Evolutionary conservation across 2,797 vertebrate species (phyloP).

Genomic region (Pygocentrus nattereri): DNA sequence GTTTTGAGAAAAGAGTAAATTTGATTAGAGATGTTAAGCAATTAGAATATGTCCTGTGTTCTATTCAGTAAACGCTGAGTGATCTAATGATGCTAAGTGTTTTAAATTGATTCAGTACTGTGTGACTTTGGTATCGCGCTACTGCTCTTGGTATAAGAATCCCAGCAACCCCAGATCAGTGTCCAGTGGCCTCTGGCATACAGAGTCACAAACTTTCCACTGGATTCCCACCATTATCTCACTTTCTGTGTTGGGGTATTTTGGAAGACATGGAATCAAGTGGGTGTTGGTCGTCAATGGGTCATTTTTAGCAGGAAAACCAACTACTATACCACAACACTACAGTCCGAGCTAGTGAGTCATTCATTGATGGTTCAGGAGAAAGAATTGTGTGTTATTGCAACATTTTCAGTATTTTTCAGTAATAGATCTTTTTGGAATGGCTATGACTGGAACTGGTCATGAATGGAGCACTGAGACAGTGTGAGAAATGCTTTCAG

Average conservation of each 20-base stretch:
- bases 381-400: not conserved
- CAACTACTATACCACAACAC: not conserved
- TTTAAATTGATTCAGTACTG: too few relatives aligned
- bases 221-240: not conserved
- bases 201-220: not conserved
- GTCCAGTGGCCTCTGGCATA: too few relatives aligned
- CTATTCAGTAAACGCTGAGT: too few relatives aligned
- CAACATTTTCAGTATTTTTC: constrained; percentile 8
- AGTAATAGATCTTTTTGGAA: constrained; percentile 3
- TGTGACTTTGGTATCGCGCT: too few relatives aligned
- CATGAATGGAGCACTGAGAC: not conserved
- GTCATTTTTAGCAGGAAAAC: not conserved
- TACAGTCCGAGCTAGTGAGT: constrained; percentile 6
- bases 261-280: not conserved
- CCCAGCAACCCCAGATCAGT: too few relatives aligned
- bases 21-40: too few relatives aligned
- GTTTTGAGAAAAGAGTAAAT: too few relatives aligned
- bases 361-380: constrained; percentile 11
- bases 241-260: not conserved
- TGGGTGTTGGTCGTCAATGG: not conserved
- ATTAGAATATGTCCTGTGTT: too few relatives aligned
- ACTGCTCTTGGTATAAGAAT: too few relatives aligned
- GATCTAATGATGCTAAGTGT: too few relatives aligned
- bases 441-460: constrained; percentile 14
- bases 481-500: constrained; percentile 25